These are phyloP conservation scores for Platichthys stellatus DNA, from an alignment of 2,113 vertebrate species.

Conservation along the genomic window DNA sequence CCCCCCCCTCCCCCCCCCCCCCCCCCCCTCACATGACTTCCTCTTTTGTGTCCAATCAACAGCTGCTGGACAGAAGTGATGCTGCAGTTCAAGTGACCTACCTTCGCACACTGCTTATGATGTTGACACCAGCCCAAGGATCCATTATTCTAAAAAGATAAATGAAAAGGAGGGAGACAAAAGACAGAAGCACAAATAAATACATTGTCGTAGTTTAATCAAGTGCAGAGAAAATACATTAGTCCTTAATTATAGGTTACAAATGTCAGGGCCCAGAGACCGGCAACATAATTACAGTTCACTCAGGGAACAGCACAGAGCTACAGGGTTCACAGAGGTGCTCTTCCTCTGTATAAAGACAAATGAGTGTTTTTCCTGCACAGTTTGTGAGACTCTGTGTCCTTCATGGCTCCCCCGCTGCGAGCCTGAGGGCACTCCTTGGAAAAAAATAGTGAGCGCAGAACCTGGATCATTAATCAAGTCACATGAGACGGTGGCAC, in stretches of 20 bases:
- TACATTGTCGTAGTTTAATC: not conserved
- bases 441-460: not conserved
- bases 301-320: not conserved
- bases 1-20: no score
- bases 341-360: not conserved
- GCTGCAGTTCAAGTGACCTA: conserved; percentile 34
- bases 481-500: not conserved
- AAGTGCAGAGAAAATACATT: not conserved
- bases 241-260: conserved; percentile 16
- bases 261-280: not conserved
- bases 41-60: not conserved
- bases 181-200: not conserved
- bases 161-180: conserved; percentile 10
- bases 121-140: conserved; percentile 75
- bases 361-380: not conserved
- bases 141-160: conserved; percentile 63
- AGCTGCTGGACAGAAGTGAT: not conserved
- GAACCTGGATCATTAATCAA: not conserved
- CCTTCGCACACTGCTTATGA: conserved; percentile 78
- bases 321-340: not conserved
- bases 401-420: not conserved
- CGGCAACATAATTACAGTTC: conserved; percentile 7
- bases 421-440: not conserved
- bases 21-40: not conserved
- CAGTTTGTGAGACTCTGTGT: no score